Percentiles rank a stretch among this genome's conserved stretches.
phyloP scores from a whole-genome alignment of 2,113 vertebrate species.

The Ammodytes dubius region DNA sequence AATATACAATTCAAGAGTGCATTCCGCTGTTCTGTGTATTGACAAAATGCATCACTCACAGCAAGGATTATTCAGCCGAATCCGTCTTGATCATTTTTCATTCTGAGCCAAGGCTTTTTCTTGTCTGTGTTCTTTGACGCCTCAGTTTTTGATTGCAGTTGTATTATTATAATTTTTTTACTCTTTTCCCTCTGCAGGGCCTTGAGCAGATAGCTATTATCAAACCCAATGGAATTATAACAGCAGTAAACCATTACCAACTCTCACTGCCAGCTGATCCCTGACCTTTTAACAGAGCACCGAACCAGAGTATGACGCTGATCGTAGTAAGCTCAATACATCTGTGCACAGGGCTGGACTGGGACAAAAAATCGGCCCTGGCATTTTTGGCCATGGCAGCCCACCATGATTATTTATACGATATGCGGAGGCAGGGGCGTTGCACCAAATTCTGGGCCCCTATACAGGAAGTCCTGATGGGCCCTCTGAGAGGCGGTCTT shows the following conservation, averaged over 20 bases:
- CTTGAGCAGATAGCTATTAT: not conserved
- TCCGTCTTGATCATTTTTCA: constrained; percentile 15
- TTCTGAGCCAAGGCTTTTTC: not conserved
- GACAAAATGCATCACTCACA: constrained; percentile 30
- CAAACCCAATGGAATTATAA: not conserved
- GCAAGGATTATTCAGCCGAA: constrained; percentile 27
- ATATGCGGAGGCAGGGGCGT: too few relatives aligned
- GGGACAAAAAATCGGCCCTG: too few relatives aligned
- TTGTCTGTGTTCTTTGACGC: not conserved
- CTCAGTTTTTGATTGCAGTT: not conserved
- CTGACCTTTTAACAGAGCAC: too few relatives aligned
- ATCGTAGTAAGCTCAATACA: too few relatives aligned
- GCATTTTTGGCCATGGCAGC: too few relatives aligned
- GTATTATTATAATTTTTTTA: not conserved
- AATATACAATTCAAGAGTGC: constrained; percentile 27
- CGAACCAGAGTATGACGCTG: too few relatives aligned
- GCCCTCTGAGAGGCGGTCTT: too few relatives aligned
- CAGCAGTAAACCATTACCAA: not conserved
- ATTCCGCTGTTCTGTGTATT: not conserved
- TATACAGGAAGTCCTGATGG: too few relatives aligned
- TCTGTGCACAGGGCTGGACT: too few relatives aligned
- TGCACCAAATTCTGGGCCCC: too few relatives aligned
- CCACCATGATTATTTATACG: too few relatives aligned
- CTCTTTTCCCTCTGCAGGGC: not conserved
- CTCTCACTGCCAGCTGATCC: not conserved